phyloP scores from a whole-genome alignment of 2,888 invertebrate species.

The Rhodophaea formosa region DNA sequence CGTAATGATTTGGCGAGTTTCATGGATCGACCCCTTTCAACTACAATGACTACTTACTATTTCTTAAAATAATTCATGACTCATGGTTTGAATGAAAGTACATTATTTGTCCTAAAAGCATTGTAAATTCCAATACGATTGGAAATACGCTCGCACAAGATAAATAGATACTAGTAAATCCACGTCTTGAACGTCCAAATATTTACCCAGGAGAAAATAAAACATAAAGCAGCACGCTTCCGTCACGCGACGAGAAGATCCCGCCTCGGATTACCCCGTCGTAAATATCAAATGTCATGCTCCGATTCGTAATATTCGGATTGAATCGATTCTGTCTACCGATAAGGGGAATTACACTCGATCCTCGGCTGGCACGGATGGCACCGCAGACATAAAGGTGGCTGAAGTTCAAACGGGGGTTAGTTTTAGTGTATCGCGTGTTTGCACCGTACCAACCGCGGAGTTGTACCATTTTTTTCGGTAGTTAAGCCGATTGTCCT shows the following conservation, averaged over 20 bases:
- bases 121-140: neutral
- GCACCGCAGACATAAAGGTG: constrained; percentile 64
- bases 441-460: constrained; percentile 51
- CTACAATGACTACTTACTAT: constrained; percentile 17
- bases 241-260: constrained; percentile 68
- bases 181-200: constrained; percentile 37
- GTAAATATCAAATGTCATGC: constrained; percentile 79
- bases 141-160: constrained; percentile 2
- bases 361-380: constrained; percentile 71
- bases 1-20: constrained; percentile 28
- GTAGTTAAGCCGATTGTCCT: constrained; percentile 41
- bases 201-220: constrained; percentile 54
- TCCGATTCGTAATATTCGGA: constrained; percentile 75
- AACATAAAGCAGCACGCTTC: constrained; percentile 49
- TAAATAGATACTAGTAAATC: constrained; percentile 18
- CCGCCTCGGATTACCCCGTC: constrained; percentile 69
- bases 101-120: neutral
- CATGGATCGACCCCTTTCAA: constrained; percentile 25
- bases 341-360: constrained; percentile 74
- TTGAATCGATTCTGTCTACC: constrained; percentile 75
- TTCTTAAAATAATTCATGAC: neutral
- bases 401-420: constrained; percentile 58
- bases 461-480: constrained; percentile 53
- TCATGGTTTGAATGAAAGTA: neutral
- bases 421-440: constrained; percentile 67